Conservation (phyloP, 2,113 vertebrate genomes). For the Cepphus grylle region DNA sequence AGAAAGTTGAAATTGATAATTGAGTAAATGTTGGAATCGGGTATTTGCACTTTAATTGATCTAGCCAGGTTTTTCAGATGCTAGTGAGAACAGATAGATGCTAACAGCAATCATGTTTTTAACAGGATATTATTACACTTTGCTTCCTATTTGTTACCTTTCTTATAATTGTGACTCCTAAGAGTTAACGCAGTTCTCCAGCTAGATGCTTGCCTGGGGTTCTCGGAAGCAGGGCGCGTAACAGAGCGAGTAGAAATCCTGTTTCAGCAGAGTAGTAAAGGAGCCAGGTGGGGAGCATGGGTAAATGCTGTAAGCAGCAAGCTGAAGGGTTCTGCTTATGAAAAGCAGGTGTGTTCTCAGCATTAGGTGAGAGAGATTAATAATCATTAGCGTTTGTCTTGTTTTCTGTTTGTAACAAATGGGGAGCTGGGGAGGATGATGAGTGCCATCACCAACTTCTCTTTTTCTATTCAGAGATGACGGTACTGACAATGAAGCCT, state of each 20-base stretch:
- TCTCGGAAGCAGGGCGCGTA: not conserved
- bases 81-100: accelerated
- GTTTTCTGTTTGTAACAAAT: not conserved
- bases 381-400: accelerated
- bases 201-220: not conserved
- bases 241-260: not conserved
- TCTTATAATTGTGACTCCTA: accelerated
- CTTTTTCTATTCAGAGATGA: constrained; percentile 59
- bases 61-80: accelerated
- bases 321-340: not conserved
- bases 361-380: accelerated
- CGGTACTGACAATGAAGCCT: constrained; percentile 64
- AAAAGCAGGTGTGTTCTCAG: not conserved
- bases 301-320: not conserved
- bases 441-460: not conserved
- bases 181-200: not conserved
- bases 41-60: accelerated
- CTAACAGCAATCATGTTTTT: accelerated
- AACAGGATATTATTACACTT: accelerated
- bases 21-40: too few relatives aligned
- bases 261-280: accelerated
- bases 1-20: accelerated
- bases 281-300: not conserved
- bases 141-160: not conserved
- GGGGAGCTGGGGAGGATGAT: not conserved